Evolutionary conservation across 2,888 invertebrate species (phyloP), one percentile per base, ranked within the genome.

Genomic region (Marronus borbonicus): DNA sequence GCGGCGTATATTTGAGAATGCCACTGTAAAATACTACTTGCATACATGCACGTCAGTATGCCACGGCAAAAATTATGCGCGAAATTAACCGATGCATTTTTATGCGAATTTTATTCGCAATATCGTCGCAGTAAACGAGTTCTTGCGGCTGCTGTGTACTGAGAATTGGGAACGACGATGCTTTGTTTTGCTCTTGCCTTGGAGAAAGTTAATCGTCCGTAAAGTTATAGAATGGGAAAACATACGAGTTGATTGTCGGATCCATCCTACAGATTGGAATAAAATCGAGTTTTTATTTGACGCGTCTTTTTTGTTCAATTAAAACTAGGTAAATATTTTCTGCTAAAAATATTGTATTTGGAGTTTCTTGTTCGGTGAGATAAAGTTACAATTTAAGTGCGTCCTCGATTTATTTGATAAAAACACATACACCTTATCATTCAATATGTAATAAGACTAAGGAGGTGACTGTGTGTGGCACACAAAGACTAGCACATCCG

Each of bases 181-280:
- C 55, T 17, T n/a, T 52, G 55, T 55, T 55, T 55, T 55, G 55
- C 8, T 55, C n/a, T 55, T 55, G 10, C 55, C 55, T 55, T 20
- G 55, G 55, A 20, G 55, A 55, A 55, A 55, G 55, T 55, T 55
- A 55, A 55, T 55, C 55, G 55, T n/a, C n/a, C 52, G 52, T 52
- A 17, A 52, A 52, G n/a, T 17, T 20, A 55, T 20, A 55, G 8
- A 55, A 20, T 20, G 20, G 17, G 55, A n/a, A 55, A 55, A 55
- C 20, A 55, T 55, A 7, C 17, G 3, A 4, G 31, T 31, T 5
- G 5, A 31, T 31, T 31, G 31, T 31, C 31, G 31, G 31, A 31
- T 44, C 12, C 12, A 8, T 10, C 8, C 8, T 44, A 44, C 44
- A 44, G 8, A 8, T 44, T 44, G 44, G 44, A 44, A 44, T 44